A percentile compares a stretch with the other conserved stretches of the same genome.
These are phyloP conservation scores for Limenitis camilla DNA, from an alignment of 2,888 invertebrate species.

Conservation along the genomic window DNA sequence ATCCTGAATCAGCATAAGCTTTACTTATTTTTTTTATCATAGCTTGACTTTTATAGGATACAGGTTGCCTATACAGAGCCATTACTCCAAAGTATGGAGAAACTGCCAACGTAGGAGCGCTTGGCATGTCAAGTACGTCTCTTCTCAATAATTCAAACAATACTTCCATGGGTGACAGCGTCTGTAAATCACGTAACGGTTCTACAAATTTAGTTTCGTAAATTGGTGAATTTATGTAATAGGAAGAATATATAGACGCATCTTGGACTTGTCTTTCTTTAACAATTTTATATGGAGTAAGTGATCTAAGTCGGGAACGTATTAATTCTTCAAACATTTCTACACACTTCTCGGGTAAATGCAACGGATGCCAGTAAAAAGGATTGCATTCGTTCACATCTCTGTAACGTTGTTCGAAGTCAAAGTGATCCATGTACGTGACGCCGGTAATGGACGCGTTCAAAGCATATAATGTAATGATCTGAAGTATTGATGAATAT, in stretches of 20 bases:
- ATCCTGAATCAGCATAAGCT: slow-evolving; percentile 34
- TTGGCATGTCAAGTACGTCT: slow-evolving; percentile 43
- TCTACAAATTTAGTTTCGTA: not conserved
- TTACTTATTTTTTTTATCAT: slow-evolving; percentile 43
- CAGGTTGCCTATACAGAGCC: slow-evolving; percentile 51
- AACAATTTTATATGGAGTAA: slow-evolving; percentile 32
- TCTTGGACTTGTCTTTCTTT: slow-evolving; percentile 25
- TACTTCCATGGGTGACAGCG: slow-evolving; percentile 36
- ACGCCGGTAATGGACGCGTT: slow-evolving; percentile 51
- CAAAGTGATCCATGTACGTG: slow-evolving; percentile 56
- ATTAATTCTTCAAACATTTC: slow-evolving; percentile 47
- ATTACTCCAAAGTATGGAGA: slow-evolving; percentile 47
- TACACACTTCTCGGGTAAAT: slow-evolving; percentile 51
- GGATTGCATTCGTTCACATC: slow-evolving; percentile 56
- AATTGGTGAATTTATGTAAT: not conserved
- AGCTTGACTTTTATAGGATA: slow-evolving; percentile 45
- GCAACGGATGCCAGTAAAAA: slow-evolving; percentile 57
- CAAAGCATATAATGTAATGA: slow-evolving; percentile 20
- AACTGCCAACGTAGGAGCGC: slow-evolving; percentile 37
- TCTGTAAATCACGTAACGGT: not conserved
- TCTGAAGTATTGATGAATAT: slow-evolving; percentile 15
- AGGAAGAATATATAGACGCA: slow-evolving; percentile 11
- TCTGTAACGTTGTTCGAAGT: slow-evolving; percentile 50
- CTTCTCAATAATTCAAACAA: slow-evolving; percentile 41
- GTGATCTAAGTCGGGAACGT: slow-evolving; percentile 32